A percentile compares a stretch with the other conserved stretches of the same genome.
phyloP scores from a whole-genome alignment of 2,888 invertebrate species.

The Blera fallax region DNA sequence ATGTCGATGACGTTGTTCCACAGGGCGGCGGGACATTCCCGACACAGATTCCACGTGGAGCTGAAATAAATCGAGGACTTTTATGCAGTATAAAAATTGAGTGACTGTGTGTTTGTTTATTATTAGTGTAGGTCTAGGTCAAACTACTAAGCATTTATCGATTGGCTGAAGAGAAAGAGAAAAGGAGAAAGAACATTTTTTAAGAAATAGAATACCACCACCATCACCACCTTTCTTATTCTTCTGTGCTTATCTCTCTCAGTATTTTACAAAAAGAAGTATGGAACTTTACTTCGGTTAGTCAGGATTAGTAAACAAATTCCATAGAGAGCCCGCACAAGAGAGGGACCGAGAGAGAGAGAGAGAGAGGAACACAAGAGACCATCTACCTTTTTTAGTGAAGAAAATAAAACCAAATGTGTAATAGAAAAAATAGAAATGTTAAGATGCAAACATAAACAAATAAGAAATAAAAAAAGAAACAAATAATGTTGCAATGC shows the following conservation, averaged over 20 bases:
- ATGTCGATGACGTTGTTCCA: conserved; percentile 78
- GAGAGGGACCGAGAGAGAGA: conserved; percentile 27
- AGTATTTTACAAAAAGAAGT: not conserved
- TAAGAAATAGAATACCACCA: conserved; percentile 4
- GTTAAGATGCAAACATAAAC: conserved; percentile 48
- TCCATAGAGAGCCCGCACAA: not conserved
- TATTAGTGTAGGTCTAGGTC: conserved; percentile 50
- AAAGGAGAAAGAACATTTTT: not conserved
- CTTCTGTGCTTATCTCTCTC: conserved; percentile 20
- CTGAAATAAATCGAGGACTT: conserved; percentile 80
- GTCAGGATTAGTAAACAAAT: conserved; percentile 27
- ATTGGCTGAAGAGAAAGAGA: conserved; percentile 36
- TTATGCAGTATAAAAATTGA: conserved; percentile 81
- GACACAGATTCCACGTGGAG: conserved; percentile 72
- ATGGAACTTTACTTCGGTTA: not conserved
- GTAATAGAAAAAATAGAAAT: conserved; percentile 1
- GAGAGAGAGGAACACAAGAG: conserved; percentile 35
- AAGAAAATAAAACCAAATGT: conserved; percentile 29
- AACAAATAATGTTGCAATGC: conserved; percentile 29
- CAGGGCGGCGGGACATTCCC: conserved; percentile 66
- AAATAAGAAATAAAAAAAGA: not conserved
- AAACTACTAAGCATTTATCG: conserved; percentile 74
- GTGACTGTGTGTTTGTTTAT: conserved; percentile 54
- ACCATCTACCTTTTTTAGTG: conserved; percentile 44
- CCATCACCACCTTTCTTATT: conserved; percentile 13